Evolutionary conservation across 2,797 vertebrate genomes (phyloP), one percentile per base, ranked within the genome.

Genomic region (Melopsittacus undulatus): DNA sequence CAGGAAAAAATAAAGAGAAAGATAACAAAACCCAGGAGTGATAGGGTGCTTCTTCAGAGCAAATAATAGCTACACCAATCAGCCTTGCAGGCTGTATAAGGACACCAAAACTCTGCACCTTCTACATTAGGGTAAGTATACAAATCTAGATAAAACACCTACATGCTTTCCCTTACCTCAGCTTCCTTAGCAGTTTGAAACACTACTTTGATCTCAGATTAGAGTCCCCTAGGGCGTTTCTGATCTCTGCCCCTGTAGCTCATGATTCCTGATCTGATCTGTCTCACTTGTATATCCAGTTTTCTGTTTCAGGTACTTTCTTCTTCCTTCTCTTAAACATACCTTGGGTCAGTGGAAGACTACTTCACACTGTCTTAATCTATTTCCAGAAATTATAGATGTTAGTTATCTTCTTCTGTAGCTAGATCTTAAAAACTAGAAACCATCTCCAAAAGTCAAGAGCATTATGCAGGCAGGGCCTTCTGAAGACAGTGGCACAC

Each of bases 131-230:
- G 36, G 8, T 73, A 87, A 87, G n/a, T 63, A 94, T 68, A 93
- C 64, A 84, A 90, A 82, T 77, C 75, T 38, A 87, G 79, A 90
- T 88, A 75, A 92, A 96, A 92, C 92, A 92, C 85, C 83, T 94
- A 94, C 93, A 69, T 49, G 76, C 54, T 85, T 96, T 95, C 57
- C 85, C 91, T 77, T 92, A 84, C 85, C 64, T 92, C 45, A 34
- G 82, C 94, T 94, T 94, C 87, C 93, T 96, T 75, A 93, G 87
- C 52, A 89, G 91, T 80, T 90, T 92, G 81, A 95, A 95, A 48
- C 38, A 70, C 15, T 73, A 70, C 86, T 95, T 95, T 96, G 91
- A 96, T 94, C 85, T 96, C 85, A 91, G 64, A 80, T 94, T 95
- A 94, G 79, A 95, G 42, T 77, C 32, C 76, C 82, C 32, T 32